phyloP scores from a whole-genome alignment of 2,888 invertebrate species.

The Drosophila subquinaria region DNA sequence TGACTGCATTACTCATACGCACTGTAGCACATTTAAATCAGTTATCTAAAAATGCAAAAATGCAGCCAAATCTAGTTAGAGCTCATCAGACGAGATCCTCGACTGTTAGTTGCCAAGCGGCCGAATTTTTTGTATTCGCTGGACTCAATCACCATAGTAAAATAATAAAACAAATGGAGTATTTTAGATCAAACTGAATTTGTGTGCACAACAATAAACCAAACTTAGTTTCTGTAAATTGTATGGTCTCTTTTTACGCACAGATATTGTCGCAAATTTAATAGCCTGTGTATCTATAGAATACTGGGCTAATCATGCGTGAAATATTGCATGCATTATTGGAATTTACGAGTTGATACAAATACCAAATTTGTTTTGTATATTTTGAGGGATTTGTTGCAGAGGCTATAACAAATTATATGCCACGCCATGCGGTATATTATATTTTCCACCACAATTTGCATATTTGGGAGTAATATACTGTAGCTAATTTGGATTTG shows the following conservation, averaged over 20 bases:
- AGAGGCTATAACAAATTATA: conserved; percentile 9
- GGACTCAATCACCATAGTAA: background rate
- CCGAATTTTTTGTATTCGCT: background rate
- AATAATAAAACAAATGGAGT: no score
- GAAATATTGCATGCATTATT: conserved; percentile 40
- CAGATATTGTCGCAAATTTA: background rate
- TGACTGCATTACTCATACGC: conserved; percentile 72
- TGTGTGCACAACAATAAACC: no score
- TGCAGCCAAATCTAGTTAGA: conserved; percentile 25
- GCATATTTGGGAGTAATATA: background rate
- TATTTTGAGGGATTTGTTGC: conserved; percentile 29
- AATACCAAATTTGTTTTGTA: conserved; percentile 37
- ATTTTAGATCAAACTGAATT: no score
- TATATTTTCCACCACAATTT: conserved; percentile 7
- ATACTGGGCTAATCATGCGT: conserved; percentile 25
- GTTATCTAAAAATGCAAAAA: conserved; percentile 43
- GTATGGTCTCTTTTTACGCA: background rate
- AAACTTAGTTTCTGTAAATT: no score
- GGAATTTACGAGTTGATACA: conserved; percentile 9
- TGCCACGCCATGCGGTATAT: background rate
- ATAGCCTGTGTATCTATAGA: background rate
- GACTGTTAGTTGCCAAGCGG: background rate
- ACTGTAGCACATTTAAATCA: conserved; percentile 62
- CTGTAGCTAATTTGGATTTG: background rate
- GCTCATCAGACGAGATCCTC: background rate